Percentiles rank a stretch among this genome's conserved stretches.
Conservation (phyloP, 1,140 invertebrate genomes). For the Drosophila tristis region DNA sequence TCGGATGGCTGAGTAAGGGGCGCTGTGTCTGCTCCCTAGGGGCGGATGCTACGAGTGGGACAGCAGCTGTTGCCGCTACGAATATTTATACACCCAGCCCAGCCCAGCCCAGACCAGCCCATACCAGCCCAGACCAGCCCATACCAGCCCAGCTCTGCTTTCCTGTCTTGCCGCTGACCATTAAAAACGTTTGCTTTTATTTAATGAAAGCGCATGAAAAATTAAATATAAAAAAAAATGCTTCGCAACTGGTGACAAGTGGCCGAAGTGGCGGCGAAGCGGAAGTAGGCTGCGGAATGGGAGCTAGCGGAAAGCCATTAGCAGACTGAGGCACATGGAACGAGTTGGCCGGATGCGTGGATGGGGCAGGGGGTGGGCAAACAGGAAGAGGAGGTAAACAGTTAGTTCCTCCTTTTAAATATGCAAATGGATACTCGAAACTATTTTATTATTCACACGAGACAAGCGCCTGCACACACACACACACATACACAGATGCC, state of each 20-base stretch:
- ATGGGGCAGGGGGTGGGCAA: no score
- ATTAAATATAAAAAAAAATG: slow-evolving; percentile 33
- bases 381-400: slow-evolving; percentile 20
- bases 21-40: neutral
- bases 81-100: neutral
- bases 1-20: neutral
- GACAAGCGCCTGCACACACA: neutral
- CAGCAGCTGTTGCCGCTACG: slow-evolving; percentile 38
- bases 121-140: no score
- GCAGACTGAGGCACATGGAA: neutral
- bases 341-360: neutral
- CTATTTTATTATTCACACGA: slow-evolving; percentile 56
- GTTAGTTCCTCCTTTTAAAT: slow-evolving; percentile 44
- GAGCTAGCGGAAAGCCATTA: slow-evolving; percentile 34
- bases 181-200: slow-evolving; percentile 10
- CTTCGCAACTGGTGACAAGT: slow-evolving; percentile 29
- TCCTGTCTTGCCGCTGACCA: neutral
- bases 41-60: neutral
- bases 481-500: neutral
- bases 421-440: slow-evolving; percentile 54
- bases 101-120: neutral
- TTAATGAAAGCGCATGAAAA: slow-evolving; percentile 48
- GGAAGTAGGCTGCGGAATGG: neutral
- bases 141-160: neutral
- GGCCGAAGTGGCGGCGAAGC: neutral